These are phyloP conservation scores for Palythoa grandiflora DNA, from an alignment of 92 coral and sea anemone genomes.

Conservation along the genomic window DNA sequence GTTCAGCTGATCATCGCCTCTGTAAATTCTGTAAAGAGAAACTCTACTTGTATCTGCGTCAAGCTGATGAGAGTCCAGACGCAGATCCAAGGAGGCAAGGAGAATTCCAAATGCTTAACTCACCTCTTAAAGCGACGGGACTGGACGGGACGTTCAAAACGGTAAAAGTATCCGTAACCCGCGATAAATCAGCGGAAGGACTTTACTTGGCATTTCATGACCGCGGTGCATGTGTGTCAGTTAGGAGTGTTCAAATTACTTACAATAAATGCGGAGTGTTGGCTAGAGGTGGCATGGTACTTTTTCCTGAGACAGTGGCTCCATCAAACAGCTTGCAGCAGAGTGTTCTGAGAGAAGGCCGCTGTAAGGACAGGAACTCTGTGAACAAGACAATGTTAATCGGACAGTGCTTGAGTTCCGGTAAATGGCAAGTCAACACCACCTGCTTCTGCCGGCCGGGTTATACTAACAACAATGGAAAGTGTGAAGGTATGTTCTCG, in stretches of 20 bases:
- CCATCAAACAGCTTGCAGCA: neutral
- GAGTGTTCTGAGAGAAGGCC: neutral
- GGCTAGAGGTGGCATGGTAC: conserved; percentile 15
- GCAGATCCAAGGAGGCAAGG: neutral
- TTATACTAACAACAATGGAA: neutral
- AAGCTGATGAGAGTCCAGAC: neutral
- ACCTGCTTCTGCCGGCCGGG: conserved; percentile 35
- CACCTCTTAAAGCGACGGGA: neutral
- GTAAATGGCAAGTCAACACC: conserved; percentile 1
- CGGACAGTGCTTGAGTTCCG: conserved; percentile 31
- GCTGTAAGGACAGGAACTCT: conserved; percentile 2
- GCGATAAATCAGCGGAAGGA: neutral
- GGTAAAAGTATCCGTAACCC: conserved; percentile 3
- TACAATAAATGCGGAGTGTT: conserved; percentile 28
- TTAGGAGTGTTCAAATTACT: neutral
- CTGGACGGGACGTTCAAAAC: neutral
- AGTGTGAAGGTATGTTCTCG: conserved; percentile 13
- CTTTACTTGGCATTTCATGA: conserved; percentile 27
- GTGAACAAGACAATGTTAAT: conserved; percentile 25
- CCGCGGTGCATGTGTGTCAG: conserved; percentile 31
- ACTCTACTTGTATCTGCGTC: neutral
- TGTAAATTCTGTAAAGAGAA: conserved; percentile 35
- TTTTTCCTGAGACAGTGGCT: conserved; percentile 4
- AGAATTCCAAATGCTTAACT: neutral
- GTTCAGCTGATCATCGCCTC: neutral